Evolutionary conservation across 1,140 invertebrate genomes (phyloP), one percentile per base, ranked within the genome.

Genomic region (Pseudomyrmex sp.): DNA sequence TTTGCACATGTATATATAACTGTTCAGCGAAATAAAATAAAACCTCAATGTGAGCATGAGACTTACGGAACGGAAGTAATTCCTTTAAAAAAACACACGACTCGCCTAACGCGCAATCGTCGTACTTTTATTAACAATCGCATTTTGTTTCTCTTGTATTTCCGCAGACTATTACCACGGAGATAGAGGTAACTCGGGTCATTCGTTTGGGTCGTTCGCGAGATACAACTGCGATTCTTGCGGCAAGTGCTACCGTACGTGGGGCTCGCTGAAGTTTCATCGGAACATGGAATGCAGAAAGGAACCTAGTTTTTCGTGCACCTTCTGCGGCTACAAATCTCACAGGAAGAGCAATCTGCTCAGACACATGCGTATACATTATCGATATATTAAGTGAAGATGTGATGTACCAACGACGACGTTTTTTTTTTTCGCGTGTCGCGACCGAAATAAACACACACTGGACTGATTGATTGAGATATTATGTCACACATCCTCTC

Each of bases 281-380:
- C 86, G 88, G 75, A 90, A 85, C 13, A 88, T 86, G 63, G 93
- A 94, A 52, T 95, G 94, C 74, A 93, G 92, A 0, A 92, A 93
- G 20, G 92, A 93, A 52, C 93, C 93, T 12, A 79, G 84, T 50
- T 92, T 91, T 75, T 84, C 84, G 20, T 94, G 93, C 73, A 73
- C 70, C 2, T 84, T 84, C 50, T 93, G 92, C 83, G 65, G 7
- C 44, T 87, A 87, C 48, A 85, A 82, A 23, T 82, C 84, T 5
- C 9, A 7, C 7, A 87, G 86, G n/a, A 82, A 61, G 44, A 83
- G 65, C 48, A 83, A 87, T 18, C 61, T 87, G 9, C 72, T n/a
- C 10, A 74, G 84, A 10, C 86, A 87, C 48, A 73, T 87, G 62
- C 12, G 9, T 10, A 12, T 68, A 59, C 76, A 80, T 10, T 72